phyloP scores from a whole-genome alignment of 2,888 invertebrate species.

The Ellobium chinense region DNA sequence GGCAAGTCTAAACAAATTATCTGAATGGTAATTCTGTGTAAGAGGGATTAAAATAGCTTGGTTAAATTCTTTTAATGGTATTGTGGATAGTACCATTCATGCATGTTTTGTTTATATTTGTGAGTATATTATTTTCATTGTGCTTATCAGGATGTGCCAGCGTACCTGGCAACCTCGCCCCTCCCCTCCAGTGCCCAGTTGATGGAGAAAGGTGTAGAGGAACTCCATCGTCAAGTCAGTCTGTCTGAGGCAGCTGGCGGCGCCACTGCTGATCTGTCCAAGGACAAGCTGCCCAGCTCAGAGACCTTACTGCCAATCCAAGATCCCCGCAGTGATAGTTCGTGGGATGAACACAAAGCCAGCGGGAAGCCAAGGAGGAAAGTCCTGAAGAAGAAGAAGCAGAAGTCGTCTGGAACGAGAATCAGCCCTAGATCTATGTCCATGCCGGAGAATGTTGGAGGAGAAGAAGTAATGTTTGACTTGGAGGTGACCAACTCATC shows the following conservation, averaged over 20 bases:
- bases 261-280: neutral
- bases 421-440: slow-evolving; percentile 49
- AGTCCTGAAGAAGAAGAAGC: slow-evolving; percentile 57
- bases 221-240: slow-evolving; percentile 58
- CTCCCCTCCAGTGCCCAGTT: slow-evolving; percentile 83
- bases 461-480: slow-evolving; percentile 70
- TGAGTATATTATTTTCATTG: neutral
- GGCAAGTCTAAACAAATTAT: no score
- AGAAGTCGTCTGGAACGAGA: slow-evolving; percentile 30
- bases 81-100: no score
- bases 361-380: slow-evolving; percentile 52
- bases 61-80: no score
- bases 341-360: slow-evolving; percentile 48
- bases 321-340: slow-evolving; percentile 52
- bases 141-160: slow-evolving; percentile 83
- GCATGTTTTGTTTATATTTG: no score
- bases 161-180: slow-evolving; percentile 96
- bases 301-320: slow-evolving; percentile 26
- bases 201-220: slow-evolving; percentile 68
- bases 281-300: neutral
- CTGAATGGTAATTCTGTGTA: no score
- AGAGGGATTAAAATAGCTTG: no score
- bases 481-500: slow-evolving; percentile 67
- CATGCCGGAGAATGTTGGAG: slow-evolving; percentile 51
- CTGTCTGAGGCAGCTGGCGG: slow-evolving; percentile 7